Conservation (phyloP, 2,888 invertebrate genomes). For the Ptilodon capucinus region DNA sequence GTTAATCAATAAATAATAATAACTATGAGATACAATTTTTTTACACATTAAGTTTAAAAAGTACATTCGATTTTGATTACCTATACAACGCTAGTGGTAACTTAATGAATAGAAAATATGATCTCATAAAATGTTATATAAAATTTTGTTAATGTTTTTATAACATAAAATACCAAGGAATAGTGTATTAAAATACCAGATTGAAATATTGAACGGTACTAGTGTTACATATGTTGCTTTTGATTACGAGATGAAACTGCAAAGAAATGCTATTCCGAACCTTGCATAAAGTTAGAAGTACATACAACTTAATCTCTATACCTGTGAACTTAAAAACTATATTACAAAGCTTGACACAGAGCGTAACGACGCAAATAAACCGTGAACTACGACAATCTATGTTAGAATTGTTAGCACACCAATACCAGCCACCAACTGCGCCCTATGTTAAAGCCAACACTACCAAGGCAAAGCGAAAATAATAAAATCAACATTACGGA, state of each 20-base stretch:
- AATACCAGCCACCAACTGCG: slow-evolving; percentile 71
- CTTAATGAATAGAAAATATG: slow-evolving; percentile 47
- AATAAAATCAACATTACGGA: slow-evolving; percentile 79
- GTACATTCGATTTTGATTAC: too few relatives aligned
- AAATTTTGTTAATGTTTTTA: slow-evolving; percentile 45
- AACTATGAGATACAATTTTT: slow-evolving; percentile 31
- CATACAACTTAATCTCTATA: slow-evolving; percentile 24
- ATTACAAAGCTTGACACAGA: slow-evolving; percentile 59
- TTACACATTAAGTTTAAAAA: slow-evolving; percentile 40
- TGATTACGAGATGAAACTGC: slow-evolving; percentile 2
- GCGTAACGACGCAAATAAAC: slow-evolving; percentile 70
- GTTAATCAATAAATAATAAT: slow-evolving; percentile 29
- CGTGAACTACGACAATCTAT: slow-evolving; percentile 55
- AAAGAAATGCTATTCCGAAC: slow-evolving; percentile 18
- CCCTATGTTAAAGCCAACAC: slow-evolving; percentile 78
- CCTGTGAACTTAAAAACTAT: slow-evolving; percentile 37
- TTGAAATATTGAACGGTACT: slow-evolving; percentile 9
- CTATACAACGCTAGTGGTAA: slow-evolving; percentile 12
- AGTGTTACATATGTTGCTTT: neutral
- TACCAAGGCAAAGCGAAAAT: slow-evolving; percentile 80
- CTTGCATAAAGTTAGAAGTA: slow-evolving; percentile 18
- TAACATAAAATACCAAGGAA: slow-evolving; percentile 29
- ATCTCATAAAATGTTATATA: slow-evolving; percentile 31
- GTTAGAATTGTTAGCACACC: slow-evolving; percentile 81
- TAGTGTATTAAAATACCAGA: slow-evolving; percentile 17